phyloP scores from a whole-genome alignment of 2,113 vertebrate species.

The Indicator indicator region DNA sequence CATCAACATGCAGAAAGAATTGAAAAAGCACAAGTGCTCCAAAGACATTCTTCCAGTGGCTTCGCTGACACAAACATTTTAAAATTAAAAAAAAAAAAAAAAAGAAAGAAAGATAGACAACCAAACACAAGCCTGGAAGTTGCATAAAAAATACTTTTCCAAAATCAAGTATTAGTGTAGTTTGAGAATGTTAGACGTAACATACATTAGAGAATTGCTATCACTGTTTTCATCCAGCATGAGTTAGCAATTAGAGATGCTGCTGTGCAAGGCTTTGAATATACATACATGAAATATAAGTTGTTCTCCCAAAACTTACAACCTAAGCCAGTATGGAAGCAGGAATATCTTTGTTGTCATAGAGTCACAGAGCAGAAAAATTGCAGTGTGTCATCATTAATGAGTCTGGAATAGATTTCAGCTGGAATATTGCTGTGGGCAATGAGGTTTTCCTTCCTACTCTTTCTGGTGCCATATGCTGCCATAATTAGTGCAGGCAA shows the following conservation, averaged over 20 bases:
- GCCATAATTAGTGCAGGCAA: conserved; percentile 37
- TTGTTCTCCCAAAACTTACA: background rate
- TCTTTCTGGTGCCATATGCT: conserved; percentile 7
- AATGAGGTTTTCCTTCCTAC: conserved; percentile 3
- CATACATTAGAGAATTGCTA: background rate
- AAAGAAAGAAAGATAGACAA: too few relatives aligned
- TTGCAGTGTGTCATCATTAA: background rate
- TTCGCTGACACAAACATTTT: background rate
- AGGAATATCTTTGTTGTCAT: background rate
- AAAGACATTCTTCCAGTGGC: background rate
- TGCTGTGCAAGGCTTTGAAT: background rate
- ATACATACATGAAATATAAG: background rate
- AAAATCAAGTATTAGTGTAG: background rate
- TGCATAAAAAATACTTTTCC: background rate
- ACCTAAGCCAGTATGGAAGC: background rate
- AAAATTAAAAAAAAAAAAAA: background rate
- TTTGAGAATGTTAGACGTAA: background rate
- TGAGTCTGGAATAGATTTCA: background rate
- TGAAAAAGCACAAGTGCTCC: background rate
- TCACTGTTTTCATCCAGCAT: background rate
- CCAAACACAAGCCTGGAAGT: background rate
- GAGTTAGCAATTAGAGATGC: background rate
- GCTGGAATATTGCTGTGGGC: background rate
- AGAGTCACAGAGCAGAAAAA: background rate
- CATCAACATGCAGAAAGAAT: background rate